These are phyloP conservation scores for Habropoda laboriosa DNA, from an alignment of 1,140 invertebrate species.

Conservation along the genomic window DNA sequence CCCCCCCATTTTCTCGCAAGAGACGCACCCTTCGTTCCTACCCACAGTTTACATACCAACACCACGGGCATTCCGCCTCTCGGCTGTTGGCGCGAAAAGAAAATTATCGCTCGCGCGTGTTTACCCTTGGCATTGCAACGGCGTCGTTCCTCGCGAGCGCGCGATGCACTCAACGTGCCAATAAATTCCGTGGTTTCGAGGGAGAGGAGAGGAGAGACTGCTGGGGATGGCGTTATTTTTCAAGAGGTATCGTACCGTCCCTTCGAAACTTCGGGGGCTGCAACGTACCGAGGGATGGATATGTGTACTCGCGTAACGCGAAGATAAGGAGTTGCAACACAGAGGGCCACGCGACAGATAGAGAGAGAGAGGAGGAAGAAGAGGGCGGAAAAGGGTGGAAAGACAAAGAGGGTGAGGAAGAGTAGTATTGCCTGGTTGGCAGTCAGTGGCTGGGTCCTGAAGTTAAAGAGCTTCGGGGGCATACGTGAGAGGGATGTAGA, in stretches of 20 bases:
- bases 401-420: slow-evolving; percentile 51
- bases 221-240: slow-evolving; percentile 44
- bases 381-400: slow-evolving; percentile 37
- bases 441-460: slow-evolving; percentile 75
- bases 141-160: slow-evolving; percentile 5
- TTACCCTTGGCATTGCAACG: slow-evolving; percentile 46
- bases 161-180: slow-evolving; percentile 37
- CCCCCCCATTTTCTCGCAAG: background rate
- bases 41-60: background rate
- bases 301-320: background rate
- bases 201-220: background rate
- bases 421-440: slow-evolving; percentile 72
- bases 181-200: slow-evolving; percentile 61
- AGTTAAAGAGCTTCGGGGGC: slow-evolving; percentile 81
- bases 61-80: background rate
- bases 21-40: background rate
- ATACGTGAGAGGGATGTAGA: slow-evolving; percentile 79
- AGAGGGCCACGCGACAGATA: background rate
- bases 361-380: background rate
- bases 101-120: slow-evolving; percentile 44
- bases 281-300: background rate
- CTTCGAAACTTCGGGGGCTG: background rate
- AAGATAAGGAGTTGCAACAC: slow-evolving; percentile 22
- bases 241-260: background rate
- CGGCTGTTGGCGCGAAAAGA: slow-evolving; percentile 29